Evolutionary conservation across 2,888 invertebrate genomes (phyloP).

Genomic region (Petrophora chlorosata): DNA sequence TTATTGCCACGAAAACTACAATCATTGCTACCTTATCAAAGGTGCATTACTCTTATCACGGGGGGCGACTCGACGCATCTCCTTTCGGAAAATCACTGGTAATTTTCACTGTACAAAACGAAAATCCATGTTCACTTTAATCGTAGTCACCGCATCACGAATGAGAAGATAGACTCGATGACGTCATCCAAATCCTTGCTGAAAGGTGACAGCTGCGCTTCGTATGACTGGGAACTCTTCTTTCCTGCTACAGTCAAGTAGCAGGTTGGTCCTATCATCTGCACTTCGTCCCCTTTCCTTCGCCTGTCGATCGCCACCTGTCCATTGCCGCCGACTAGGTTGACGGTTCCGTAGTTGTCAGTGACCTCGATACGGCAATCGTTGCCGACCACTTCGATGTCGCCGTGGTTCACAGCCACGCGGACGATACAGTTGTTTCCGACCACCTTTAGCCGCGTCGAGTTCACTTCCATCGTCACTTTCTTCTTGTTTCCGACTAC

Average conservation of each 20-base stretch:
- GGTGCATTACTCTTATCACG: not conserved
- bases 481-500: slow-evolving; percentile 79
- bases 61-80: not conserved
- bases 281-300: slow-evolving; percentile 66
- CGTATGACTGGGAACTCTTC: slow-evolving; percentile 59
- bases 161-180: slow-evolving; percentile 75
- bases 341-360: slow-evolving; percentile 67
- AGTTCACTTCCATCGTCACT: slow-evolving; percentile 74
- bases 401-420: slow-evolving; percentile 66
- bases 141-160: slow-evolving; percentile 72
- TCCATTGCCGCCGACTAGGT: slow-evolving; percentile 70
- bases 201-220: slow-evolving; percentile 75
- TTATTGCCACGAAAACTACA: slow-evolving; percentile 17
- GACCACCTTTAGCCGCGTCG: slow-evolving; percentile 67
- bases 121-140: slow-evolving; percentile 18
- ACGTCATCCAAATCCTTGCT: slow-evolving; percentile 77
- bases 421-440: slow-evolving; percentile 72
- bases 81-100: slow-evolving; percentile 13
- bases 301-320: slow-evolving; percentile 63
- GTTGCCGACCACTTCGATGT: slow-evolving; percentile 78
- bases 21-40: slow-evolving; percentile 10
- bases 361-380: slow-evolving; percentile 69
- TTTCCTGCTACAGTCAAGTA: slow-evolving; percentile 70
- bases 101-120: slow-evolving; percentile 28
- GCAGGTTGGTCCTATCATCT: slow-evolving; percentile 63